Evolutionary conservation across 37 sponge, comb jelly and placozoan genomes (phyloP).

Genomic region (Geodia barretti): DNA sequence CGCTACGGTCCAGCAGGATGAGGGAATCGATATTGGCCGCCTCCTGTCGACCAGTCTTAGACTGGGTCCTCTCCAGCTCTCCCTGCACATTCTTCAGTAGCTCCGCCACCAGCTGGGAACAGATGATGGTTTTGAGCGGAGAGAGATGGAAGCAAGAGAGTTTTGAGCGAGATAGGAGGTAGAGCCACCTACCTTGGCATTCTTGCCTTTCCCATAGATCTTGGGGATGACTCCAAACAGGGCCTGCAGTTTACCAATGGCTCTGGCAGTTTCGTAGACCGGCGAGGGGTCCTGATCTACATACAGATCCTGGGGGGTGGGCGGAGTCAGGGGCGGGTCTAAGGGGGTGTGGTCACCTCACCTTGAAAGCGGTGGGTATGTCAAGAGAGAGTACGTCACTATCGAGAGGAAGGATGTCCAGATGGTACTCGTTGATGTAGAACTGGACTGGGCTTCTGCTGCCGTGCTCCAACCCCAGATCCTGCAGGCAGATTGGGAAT

Average conservation of each 20-base stretch:
- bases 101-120: conserved; percentile 68
- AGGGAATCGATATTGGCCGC: conserved; percentile 82
- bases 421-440: conserved; percentile 66
- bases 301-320: conserved; percentile 63
- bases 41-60: conserved; percentile 36
- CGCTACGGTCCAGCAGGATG: conserved; percentile 87
- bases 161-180: too few species aligned
- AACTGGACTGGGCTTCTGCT: conserved; percentile 5
- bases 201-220: conserved; percentile 81
- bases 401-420: conserved; percentile 90
- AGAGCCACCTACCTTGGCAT: conserved; percentile 62
- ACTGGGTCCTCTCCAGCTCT: conserved; percentile 22
- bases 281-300: conserved; percentile 62
- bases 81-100: conserved; percentile 75
- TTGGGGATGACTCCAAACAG: conserved; percentile 92
- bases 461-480: conserved; percentile 19
- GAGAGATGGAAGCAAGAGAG: too few species aligned
- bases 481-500: background rate
- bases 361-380: conserved; percentile 68
- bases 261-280: conserved; percentile 63
- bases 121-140: too few species aligned
- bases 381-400: conserved; percentile 87
- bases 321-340: background rate
- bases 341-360: conserved; percentile 2
- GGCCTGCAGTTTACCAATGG: conserved; percentile 83